These are phyloP conservation scores for Microctonus aethiopoides DNA, from an alignment of 2,888 invertebrate species.

Conservation along the genomic window DNA sequence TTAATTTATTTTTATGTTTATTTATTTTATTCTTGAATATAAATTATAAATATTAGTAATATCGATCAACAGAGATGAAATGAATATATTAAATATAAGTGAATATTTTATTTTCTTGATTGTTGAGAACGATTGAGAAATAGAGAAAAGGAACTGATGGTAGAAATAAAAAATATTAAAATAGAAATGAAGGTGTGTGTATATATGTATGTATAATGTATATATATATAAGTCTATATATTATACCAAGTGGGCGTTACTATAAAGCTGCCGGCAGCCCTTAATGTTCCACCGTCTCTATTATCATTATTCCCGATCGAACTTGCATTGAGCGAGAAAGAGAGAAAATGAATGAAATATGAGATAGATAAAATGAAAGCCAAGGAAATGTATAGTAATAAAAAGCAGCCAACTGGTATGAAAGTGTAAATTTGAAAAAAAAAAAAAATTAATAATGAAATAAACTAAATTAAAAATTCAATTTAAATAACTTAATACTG, in stretches of 20 bases:
- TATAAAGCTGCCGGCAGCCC: conserved; percentile 12
- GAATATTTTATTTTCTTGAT: not conserved
- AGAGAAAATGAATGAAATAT: not conserved
- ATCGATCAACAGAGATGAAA: not conserved
- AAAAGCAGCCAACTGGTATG: not conserved
- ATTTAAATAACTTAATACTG: not conserved
- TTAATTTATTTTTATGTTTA: not conserved
- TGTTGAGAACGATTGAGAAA: conserved; percentile 19
- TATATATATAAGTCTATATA: not conserved
- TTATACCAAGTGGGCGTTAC: conserved; percentile 8
- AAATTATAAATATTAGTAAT: not conserved
- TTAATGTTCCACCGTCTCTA: conserved; percentile 20
- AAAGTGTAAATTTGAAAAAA: not conserved
- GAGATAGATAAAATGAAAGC: not conserved
- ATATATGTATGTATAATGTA: not conserved
- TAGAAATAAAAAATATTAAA: not conserved
- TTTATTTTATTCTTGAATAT: not conserved
- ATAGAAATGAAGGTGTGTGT: not conserved
- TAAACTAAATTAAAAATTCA: not conserved
- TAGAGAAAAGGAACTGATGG: conserved; percentile 12
- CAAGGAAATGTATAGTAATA: not conserved
- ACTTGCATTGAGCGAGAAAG: not conserved
- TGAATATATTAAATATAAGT: not conserved
- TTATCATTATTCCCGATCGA: conserved; percentile 38
- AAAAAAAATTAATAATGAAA: not conserved